phyloP scores from a whole-genome alignment of 2,797 vertebrate species.

The Phalloptychus januarius region DNA sequence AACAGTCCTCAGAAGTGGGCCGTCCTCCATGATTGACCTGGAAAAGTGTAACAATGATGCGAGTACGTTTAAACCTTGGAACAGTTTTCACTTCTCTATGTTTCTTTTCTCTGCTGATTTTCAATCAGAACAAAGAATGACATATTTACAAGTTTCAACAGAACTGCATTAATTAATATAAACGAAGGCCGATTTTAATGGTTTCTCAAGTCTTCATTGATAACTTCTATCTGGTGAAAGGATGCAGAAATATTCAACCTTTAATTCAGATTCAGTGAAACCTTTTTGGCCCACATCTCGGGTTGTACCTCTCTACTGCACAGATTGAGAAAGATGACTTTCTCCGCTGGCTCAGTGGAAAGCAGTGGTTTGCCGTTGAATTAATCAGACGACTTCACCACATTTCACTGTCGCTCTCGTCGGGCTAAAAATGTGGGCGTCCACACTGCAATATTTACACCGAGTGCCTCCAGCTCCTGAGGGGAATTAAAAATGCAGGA shows the following conservation, averaged over 20 bases:
- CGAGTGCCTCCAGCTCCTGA: not conserved
- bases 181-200: not conserved
- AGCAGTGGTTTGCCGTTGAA: constrained; percentile 7
- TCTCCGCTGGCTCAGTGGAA: not conserved
- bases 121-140: not conserved
- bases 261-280: not conserved
- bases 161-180: not conserved
- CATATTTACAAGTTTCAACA: not conserved
- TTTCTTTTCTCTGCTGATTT: not conserved
- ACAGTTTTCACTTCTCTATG: not conserved
- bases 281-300: not conserved
- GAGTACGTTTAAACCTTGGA: constrained; percentile 49
- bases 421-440: not conserved
- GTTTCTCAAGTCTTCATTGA: not conserved
- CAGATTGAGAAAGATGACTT: not conserved
- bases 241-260: not conserved
- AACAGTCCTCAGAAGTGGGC: constrained; percentile 67
- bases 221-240: not conserved
- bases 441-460: constrained; percentile 8
- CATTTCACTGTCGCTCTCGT: not conserved
- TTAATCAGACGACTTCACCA: constrained; percentile 2
- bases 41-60: constrained; percentile 51
- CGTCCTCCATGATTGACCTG: constrained; percentile 71
- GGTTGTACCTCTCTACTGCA: not conserved
- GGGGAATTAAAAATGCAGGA: constrained; percentile 21